Base-by-base conservation (phyloP, 37 sponge, comb jelly and placozoan genomes). In the Cladorhizidae sp. region DNA sequence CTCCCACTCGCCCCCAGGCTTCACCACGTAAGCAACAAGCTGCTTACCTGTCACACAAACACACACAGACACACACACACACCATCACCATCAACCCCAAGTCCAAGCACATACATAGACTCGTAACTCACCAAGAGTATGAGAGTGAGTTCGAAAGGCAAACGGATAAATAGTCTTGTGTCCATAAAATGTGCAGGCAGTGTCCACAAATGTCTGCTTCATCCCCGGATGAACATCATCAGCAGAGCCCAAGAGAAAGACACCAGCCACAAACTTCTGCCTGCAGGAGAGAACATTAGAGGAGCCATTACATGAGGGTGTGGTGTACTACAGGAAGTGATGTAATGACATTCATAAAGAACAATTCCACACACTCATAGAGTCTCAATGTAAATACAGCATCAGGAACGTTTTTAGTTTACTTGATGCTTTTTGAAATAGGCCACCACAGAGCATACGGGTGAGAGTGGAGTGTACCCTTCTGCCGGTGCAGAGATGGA, bases 141-240 rank as follows among this genome's bases (percentile, higher is more conserved):
- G 98, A 25, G 98, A 89, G 74, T 98, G 98, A 1, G 87, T 88
- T 21, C 98, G 85, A 64, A 81, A 95, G 3, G 96, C 96, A 90
- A 95, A 89, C 18, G 98, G 93, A 41, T 57, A 20, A 31, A 96
- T 93, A 40, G 80, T 9, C 40, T 89, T 81, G 3, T 74, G 82
- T 5, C 92, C 92, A 15, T 45, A 0, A 41, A 78, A 86, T 12
- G 42, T 7, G 37, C 91, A 91, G 21, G 83, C 87, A 45, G 64
- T 33, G 54, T 82, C 74, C 15, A 50, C 51, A 49, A 31, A 59
- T 35, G 51, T 31, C 2, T 76, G 26, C 41, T 76, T 61, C 14
- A 36, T 62, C 29, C 56, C 57, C 17, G 80, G 26, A 2, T 29
- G n/a, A 8, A 86, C n/a, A 12, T 32, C 33, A 21, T 12, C 11